Percentiles rank a stretch among this genome's conserved stretches.
Evolutionary conservation across 1,140 invertebrate genomes (phyloP).

Genomic region (Drosophila nigrodunni): DNA sequence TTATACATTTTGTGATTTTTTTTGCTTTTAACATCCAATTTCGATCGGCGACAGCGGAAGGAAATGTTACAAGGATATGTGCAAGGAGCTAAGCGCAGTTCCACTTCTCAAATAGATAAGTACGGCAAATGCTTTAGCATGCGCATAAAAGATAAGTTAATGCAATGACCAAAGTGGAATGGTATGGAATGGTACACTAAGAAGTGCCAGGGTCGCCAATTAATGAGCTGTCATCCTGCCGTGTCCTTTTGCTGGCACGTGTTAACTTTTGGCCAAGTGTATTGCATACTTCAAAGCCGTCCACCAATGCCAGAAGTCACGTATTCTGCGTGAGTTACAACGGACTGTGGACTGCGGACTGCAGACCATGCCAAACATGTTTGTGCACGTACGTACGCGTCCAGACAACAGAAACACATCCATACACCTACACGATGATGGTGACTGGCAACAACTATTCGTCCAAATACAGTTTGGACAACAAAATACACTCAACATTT

Average conservation of each 20-base stretch:
- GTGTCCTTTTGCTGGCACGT: slow-evolving; percentile 48
- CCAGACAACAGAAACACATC: slow-evolving; percentile 31
- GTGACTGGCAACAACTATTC: slow-evolving; percentile 14
- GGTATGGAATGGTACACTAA: neutral
- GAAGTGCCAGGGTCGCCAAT: slow-evolving; percentile 55
- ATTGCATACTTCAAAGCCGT: slow-evolving; percentile 41
- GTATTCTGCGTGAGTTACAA: slow-evolving; percentile 62
- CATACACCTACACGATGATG: neutral
- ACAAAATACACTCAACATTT: slow-evolving; percentile 48
- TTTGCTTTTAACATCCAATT: slow-evolving; percentile 45
- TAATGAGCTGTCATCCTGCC: slow-evolving; percentile 57
- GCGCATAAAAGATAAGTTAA: slow-evolving; percentile 75
- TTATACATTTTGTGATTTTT: neutral
- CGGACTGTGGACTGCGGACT: slow-evolving; percentile 13
- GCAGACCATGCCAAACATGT: slow-evolving; percentile 47
- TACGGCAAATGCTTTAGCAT: slow-evolving; percentile 44
- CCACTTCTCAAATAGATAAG: slow-evolving; percentile 23
- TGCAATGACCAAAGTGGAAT: slow-evolving; percentile 18
- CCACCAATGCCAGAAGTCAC: slow-evolving; percentile 58
- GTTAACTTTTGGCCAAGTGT: slow-evolving; percentile 65
- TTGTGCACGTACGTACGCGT: slow-evolving; percentile 52
- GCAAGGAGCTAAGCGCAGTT: slow-evolving; percentile 26
- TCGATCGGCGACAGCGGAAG: slow-evolving; percentile 57
- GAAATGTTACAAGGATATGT: slow-evolving; percentile 57
- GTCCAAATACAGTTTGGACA: slow-evolving; percentile 21